Conservation (phyloP, 2,113 vertebrate genomes). For the Girardinichthys multiradiatus region DNA sequence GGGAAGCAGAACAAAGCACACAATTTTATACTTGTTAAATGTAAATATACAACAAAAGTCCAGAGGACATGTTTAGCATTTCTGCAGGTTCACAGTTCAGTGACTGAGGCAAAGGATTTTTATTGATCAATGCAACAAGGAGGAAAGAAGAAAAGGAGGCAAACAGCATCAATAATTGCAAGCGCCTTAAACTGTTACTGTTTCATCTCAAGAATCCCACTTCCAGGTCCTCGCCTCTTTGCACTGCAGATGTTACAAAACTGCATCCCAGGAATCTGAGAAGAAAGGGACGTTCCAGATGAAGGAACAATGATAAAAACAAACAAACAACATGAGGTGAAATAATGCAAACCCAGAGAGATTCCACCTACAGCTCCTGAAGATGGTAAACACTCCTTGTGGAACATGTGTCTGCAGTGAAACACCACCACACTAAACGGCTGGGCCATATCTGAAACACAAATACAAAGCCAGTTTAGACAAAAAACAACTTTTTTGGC, state of each 20-base stretch:
- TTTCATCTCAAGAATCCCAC: constrained; percentile 89
- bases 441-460: constrained; percentile 87
- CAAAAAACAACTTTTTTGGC: not conserved
- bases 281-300: not conserved
- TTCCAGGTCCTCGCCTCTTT: constrained; percentile 90
- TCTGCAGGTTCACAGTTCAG: constrained; percentile 31
- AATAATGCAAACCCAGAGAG: not conserved
- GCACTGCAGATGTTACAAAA: constrained; percentile 99
- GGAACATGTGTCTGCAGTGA: constrained; percentile 98
- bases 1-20: constrained; percentile 26
- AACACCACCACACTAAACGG: constrained; percentile 90
- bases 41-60: constrained; percentile 51
- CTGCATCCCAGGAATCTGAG: constrained; percentile 85
- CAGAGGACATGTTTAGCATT: constrained; percentile 38
- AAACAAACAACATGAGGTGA: not conserved
- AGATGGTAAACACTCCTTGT: constrained; percentile 93
- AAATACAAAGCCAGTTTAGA: not conserved
- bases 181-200: constrained; percentile 59
- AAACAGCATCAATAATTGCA: constrained; percentile 35
- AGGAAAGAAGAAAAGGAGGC: constrained; percentile 4
- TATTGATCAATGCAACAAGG: constrained; percentile 31
- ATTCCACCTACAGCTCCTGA: constrained; percentile 84
- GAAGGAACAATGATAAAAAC: not conserved
- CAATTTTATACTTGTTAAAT: constrained; percentile 37
- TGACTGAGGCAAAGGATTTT: constrained; percentile 37